Evolutionary conservation across 2,888 invertebrate species (phyloP).

Genomic region (Girardia tigrina): DNA sequence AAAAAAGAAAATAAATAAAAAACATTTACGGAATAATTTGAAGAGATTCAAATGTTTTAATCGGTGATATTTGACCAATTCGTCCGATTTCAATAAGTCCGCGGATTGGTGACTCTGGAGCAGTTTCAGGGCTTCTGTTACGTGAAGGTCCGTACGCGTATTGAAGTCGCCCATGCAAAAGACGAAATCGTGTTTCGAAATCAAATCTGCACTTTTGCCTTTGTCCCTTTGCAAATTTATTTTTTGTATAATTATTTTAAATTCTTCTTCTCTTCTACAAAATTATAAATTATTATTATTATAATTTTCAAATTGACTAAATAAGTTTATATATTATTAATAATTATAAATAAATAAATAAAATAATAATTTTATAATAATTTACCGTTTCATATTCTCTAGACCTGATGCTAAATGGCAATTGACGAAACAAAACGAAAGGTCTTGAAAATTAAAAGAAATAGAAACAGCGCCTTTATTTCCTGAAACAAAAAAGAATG

Average conservation of each 20-base stretch:
- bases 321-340: not conserved
- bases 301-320: not conserved
- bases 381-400: conserved; percentile 39
- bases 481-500: conserved; percentile 40
- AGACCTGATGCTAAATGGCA: conserved; percentile 47
- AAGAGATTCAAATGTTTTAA: not conserved
- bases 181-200: conserved; percentile 4
- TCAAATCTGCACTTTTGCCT: not conserved
- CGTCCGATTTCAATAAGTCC: not conserved
- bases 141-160: not conserved
- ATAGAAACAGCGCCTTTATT: conserved; percentile 49
- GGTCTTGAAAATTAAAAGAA: conserved; percentile 46
- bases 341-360: not conserved
- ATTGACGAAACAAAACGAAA: conserved; percentile 48
- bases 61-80: conserved; percentile 14
- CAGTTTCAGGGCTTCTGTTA: conserved; percentile 8
- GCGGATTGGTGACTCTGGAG: not conserved
- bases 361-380: too few relatives aligned
- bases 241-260: not conserved
- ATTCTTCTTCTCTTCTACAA: not conserved
- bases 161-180: conserved; percentile 15
- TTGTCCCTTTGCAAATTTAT: not conserved
- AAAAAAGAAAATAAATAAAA: not conserved
- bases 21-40: not conserved
- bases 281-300: not conserved